phyloP scores from a whole-genome alignment of 2,888 invertebrate species.

The Ochropleura plecta region DNA sequence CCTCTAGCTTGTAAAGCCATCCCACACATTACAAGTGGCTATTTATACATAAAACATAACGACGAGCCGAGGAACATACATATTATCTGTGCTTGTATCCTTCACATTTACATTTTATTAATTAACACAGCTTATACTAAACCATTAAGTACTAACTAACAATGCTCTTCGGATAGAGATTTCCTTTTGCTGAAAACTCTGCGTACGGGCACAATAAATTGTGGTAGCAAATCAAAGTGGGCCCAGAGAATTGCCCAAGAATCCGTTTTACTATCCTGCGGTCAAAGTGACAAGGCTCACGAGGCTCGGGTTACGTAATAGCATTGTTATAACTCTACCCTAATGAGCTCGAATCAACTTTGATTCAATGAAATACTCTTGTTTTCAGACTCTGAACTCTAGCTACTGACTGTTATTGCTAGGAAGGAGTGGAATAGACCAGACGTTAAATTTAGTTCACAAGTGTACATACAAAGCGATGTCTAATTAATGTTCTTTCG shows the following conservation, averaged over 20 bases:
- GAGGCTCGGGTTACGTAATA: slow-evolving; percentile 70
- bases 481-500: not conserved
- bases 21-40: not conserved
- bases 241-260: slow-evolving; percentile 70
- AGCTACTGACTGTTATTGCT: slow-evolving; percentile 25
- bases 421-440: not conserved
- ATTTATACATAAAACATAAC: not conserved
- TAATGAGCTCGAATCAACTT: slow-evolving; percentile 64
- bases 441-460: not conserved
- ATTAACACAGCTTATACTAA: slow-evolving; percentile 50
- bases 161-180: slow-evolving; percentile 51
- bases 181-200: slow-evolving; percentile 59
- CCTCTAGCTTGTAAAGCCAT: not conserved
- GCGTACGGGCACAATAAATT: slow-evolving; percentile 67
- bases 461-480: not conserved
- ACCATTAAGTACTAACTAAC: slow-evolving; percentile 54
- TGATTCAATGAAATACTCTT: slow-evolving; percentile 54
- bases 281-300: slow-evolving; percentile 71
- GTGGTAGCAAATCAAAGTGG: slow-evolving; percentile 72
- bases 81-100: not conserved
- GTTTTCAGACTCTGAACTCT: slow-evolving; percentile 23
- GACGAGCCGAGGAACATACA: not conserved
- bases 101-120: slow-evolving; percentile 32
- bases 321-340: slow-evolving; percentile 71
- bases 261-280: slow-evolving; percentile 73